Evolutionary conservation across 1,140 invertebrate species (phyloP), one percentile per base, ranked within the genome.

Genomic region (Melipona quadrifasciata): DNA sequence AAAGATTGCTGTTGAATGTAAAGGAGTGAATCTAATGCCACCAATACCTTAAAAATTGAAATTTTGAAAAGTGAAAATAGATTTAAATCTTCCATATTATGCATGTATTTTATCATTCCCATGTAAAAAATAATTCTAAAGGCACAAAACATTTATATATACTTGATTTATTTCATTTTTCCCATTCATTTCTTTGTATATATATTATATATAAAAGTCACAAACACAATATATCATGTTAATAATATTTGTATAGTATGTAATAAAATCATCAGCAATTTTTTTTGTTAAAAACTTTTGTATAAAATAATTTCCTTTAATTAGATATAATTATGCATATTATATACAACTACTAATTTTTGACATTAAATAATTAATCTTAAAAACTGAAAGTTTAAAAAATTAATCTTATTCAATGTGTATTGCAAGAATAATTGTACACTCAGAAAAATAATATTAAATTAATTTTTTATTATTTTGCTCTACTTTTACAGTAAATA

Each of bases 1-100:
- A 21, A 95, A 95, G 75, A 96, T 97, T 86, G 97, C 96, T 24
- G 95, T 96, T 90, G 96, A 97, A 92, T 97, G 96, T 85, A 93
- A 95, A 34, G 96, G 97, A 75, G 92, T 97, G 34, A 96, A 97
- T 92, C 90, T 97, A 19, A 91, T 95, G 90, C 91, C 92, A 51
- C 58, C 92, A 31, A 39, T 86, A 31, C 77, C 85, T 68, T 79
- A 79, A 39, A 67, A 79, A 39, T 11, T 39, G 14, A 75, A 58
- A 61, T 34, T 21, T 76, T 27, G 51, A 87, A 39, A 53, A 39
- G 10, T 57, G 19, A 27, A 14, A 58, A 82, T 67, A 3, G 16
- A 53, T 55, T 61, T 47, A 14, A 73, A 65, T 34, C 17, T 65
- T 24, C 1, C 19, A 53, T 17, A 75, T 51, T 65, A 2, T 82